Evolutionary conservation across 1,140 invertebrate genomes (phyloP).

Genomic region (Aphis craccivora): DNA sequence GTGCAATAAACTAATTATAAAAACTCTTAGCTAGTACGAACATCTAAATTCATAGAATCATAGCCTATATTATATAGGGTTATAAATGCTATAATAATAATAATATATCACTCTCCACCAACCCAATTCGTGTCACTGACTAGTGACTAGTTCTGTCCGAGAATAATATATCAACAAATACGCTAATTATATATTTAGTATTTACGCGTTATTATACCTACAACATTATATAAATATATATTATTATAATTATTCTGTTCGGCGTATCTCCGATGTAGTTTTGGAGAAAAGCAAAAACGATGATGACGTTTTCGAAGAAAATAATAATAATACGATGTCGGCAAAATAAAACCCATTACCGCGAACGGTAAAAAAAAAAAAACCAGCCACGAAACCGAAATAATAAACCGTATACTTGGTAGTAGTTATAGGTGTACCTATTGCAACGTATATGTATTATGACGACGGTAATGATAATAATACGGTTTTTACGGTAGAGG

Average conservation of each 20-base stretch:
- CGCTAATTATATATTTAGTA: background rate
- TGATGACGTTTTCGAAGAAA: background rate
- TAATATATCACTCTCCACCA: background rate
- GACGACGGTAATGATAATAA: background rate
- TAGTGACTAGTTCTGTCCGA: background rate
- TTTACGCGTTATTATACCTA: too few species aligned
- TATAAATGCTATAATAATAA: background rate
- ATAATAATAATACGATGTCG: background rate
- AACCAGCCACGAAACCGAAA: background rate
- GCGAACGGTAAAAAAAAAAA: background rate
- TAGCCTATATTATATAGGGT: background rate
- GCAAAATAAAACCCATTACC: background rate
- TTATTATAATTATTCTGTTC: background rate
- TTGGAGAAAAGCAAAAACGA: background rate
- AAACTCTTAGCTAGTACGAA: background rate
- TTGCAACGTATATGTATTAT: background rate
- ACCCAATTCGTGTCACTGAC: background rate
- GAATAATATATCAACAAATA: background rate
- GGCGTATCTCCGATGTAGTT: background rate
- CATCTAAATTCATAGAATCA: background rate
- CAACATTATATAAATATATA: background rate
- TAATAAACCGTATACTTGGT: background rate
- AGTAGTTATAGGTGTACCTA: background rate
- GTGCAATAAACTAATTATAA: background rate
- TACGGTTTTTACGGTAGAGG: background rate